phyloP scores from a whole-genome alignment of 2,797 vertebrate genomes.

The Pipistrellus pipistrellus region DNA sequence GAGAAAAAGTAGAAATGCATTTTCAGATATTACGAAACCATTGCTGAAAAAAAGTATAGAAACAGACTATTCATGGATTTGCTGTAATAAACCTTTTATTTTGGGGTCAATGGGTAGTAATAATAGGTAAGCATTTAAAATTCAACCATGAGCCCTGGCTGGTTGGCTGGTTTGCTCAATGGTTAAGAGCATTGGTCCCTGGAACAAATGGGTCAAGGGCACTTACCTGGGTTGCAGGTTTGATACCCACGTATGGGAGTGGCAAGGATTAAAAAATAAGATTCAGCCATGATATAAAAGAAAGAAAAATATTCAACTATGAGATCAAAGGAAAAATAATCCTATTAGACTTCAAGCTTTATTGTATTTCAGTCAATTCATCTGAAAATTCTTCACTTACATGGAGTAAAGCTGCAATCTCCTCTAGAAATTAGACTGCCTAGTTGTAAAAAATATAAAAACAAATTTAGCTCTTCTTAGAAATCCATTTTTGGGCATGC shows the following conservation, averaged over 20 bases:
- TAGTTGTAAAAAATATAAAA: slow-evolving; percentile 10
- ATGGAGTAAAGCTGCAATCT: neutral
- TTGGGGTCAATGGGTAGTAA: neutral
- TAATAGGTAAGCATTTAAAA: neutral
- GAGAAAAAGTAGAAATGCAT: neutral
- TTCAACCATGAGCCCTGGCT: neutral
- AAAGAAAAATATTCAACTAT: neutral
- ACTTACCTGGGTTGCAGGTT: no score
- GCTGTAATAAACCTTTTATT: neutral
- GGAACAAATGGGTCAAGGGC: no score
- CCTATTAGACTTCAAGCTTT: neutral
- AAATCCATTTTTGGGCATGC: neutral
- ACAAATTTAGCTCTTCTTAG: slow-evolving; percentile 2
- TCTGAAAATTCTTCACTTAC: slow-evolving; percentile 27
- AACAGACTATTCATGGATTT: slow-evolving; percentile 26
- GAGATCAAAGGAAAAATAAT: neutral
- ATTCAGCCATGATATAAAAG: no score
- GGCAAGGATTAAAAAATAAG: no score
- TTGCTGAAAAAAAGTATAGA: neutral
- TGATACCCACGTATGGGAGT: no score
- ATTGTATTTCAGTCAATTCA: neutral
- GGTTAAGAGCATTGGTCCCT: no score
- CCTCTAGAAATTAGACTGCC: neutral
- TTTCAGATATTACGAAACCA: neutral
- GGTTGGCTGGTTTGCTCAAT: no score